Percentiles rank a stretch among this genome's conserved stretches.
phyloP scores from a whole-genome alignment of 2,113 vertebrate genomes.

The Reinhardtius hippoglossoides region DNA sequence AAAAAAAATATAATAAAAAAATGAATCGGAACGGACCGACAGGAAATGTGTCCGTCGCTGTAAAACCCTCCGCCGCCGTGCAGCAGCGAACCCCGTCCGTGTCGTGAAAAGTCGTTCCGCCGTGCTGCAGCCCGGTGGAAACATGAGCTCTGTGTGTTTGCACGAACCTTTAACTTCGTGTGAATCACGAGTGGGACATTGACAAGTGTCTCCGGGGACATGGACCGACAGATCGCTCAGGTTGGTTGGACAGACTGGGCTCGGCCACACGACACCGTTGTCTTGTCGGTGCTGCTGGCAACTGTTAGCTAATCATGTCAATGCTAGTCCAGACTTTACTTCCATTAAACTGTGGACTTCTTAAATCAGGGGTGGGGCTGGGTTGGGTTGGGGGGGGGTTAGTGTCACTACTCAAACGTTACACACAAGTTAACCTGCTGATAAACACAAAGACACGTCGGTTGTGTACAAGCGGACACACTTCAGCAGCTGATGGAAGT shows the following conservation, averaged over 20 bases:
- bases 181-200: slow-evolving; percentile 18
- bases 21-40: background rate
- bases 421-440: background rate
- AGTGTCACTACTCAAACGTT: background rate
- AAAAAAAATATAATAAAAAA: too few relatives aligned
- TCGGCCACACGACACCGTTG: too few relatives aligned
- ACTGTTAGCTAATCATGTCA: slow-evolving; percentile 18
- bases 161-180: slow-evolving; percentile 2
- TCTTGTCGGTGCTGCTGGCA: background rate
- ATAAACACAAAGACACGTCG: too few relatives aligned
- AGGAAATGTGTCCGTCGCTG: slow-evolving; percentile 50
- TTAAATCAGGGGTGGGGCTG: background rate
- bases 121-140: background rate
- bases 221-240: slow-evolving; percentile 69
- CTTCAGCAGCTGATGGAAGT: too few relatives aligned
- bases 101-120: background rate
- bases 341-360: background rate
- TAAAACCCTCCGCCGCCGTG: slow-evolving; percentile 40
- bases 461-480: too few relatives aligned
- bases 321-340: background rate
- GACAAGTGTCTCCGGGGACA: slow-evolving; percentile 33
- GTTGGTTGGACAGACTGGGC: slow-evolving; percentile 42
- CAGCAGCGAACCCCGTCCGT: slow-evolving; percentile 27
- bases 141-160: background rate
- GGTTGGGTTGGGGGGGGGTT: too few relatives aligned